Evolutionary conservation across 2,888 invertebrate genomes (phyloP).

Genomic region (Griposia aprilina): DNA sequence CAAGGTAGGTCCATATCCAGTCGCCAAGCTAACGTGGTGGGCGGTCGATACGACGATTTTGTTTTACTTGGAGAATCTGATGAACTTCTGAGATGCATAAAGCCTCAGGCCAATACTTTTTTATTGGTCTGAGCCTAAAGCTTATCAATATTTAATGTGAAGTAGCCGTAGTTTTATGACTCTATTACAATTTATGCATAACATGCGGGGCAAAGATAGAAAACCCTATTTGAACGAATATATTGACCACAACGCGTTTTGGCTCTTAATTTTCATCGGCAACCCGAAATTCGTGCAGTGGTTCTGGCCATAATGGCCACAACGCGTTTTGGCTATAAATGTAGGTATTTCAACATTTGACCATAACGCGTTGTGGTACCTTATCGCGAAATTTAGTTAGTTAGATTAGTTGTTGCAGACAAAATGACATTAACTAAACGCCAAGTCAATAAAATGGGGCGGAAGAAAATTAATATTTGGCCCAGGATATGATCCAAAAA

Average conservation of each 20-base stretch:
- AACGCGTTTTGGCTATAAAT: constrained; percentile 48
- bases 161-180: constrained; percentile 25
- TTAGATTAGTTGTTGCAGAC: constrained; percentile 35
- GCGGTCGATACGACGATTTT: constrained; percentile 4
- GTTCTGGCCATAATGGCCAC: constrained; percentile 48
- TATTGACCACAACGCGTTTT: constrained; percentile 53
- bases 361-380: constrained; percentile 54
- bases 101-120: too few species aligned
- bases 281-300: constrained; percentile 46
- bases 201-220: neutral
- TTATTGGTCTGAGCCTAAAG: too few species aligned
- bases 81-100: constrained; percentile 12
- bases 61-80: constrained; percentile 19
- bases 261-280: constrained; percentile 50
- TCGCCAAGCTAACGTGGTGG: constrained; percentile 2
- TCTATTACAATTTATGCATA: constrained; percentile 24
- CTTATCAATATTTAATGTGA: constrained; percentile 32
- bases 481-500: neutral
- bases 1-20: constrained; percentile 26
- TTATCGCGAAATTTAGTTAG: constrained; percentile 30
- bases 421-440: constrained; percentile 21
- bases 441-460: neutral
- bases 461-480: neutral
- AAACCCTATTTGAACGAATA: constrained; percentile 23
- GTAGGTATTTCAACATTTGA: constrained; percentile 22